Conservation (phyloP, 2,888 invertebrate species). For the Cryptophagus acutangulus region DNA sequence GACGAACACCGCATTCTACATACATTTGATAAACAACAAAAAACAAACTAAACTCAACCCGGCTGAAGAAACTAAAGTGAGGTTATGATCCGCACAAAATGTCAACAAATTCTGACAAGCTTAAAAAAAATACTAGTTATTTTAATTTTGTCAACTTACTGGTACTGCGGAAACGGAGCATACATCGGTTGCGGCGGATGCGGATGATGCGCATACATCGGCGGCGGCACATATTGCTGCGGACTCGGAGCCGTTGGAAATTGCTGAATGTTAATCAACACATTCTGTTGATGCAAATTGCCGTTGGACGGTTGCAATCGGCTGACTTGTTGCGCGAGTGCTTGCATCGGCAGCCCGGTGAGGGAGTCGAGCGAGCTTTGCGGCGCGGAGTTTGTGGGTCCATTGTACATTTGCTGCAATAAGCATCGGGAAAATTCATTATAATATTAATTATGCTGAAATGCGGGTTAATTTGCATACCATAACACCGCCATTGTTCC, state of each 20-base stretch:
- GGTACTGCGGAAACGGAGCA: conserved; percentile 41
- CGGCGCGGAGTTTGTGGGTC: conserved; percentile 28
- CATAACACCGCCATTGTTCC: conserved; percentile 39
- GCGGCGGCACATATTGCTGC: conserved; percentile 47
- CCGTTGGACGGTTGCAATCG: conserved; percentile 40
- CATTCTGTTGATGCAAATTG: conserved; percentile 59
- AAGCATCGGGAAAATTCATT: conserved; percentile 3
- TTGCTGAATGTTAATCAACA: conserved; percentile 61
- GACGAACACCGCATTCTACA: no score
- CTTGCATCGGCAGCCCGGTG: conserved; percentile 48
- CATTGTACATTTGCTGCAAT: conserved; percentile 43
- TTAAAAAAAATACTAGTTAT: not conserved
- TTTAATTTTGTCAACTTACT: conserved; percentile 34
- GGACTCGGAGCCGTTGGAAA: conserved; percentile 51
- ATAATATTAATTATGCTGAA: conserved; percentile 3
- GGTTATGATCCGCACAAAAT: no score
- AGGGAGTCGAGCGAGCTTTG: conserved; percentile 37
- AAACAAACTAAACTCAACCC: conserved; percentile 16
- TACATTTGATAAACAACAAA: no score
- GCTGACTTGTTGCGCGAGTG: conserved; percentile 49
- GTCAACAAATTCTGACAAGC: not conserved
- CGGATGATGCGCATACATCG: conserved; percentile 43
- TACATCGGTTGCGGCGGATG: conserved; percentile 43
- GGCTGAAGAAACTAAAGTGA: not conserved
- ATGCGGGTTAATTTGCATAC: conserved; percentile 29